Evolutionary conservation across 2,888 invertebrate genomes (phyloP), one percentile per base, ranked within the genome.

Genomic region (Pristionchus entomophagus): DNA sequence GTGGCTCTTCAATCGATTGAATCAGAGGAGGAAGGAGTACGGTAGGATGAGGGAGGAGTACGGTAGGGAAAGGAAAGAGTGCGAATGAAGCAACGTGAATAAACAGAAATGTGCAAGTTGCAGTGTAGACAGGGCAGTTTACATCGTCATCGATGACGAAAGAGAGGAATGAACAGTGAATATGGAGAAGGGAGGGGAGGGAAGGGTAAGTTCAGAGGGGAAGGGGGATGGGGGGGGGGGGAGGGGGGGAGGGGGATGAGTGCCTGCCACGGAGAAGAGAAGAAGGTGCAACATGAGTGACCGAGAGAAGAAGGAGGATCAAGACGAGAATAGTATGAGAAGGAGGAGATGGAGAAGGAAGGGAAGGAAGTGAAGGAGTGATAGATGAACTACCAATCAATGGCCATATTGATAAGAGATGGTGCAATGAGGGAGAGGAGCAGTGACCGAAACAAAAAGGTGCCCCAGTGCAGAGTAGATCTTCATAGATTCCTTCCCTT

Each of bases 231-330:
- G 22, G 5, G 32, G 29, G 65, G 19, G 14, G 22, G 32, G 32
- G 65, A 65, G 65, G 32, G 78, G 32, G 78, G 53, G 26, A 26
- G n/a, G n/a, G 26, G 77, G 45, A 45, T 45, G 45, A 77, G 49
- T 80, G 78, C 78, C 78, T 80, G 78, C 49, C 78, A 80, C 78
- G 49, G 41, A 73, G 17, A 56, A n/a, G 32, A 29, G 59, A 59
- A 69, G 69, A 69, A 26, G 41, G 19, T 32, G 78, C 78, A 80
- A 80, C 78, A 80, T 80, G 78, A 80, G 78, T 80, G 78, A 80
- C 78, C 78, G 78, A 80, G 53, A 51, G 78, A 51, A 12, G 53
- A 51, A 35, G 41, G 41, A 73, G 41, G 29, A 22, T 22, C 22
- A 17, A 65, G 38, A n/a, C 32, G 65, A 35, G 62, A 62, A 56